Evolutionary conservation across 1,140 invertebrate genomes (phyloP), one percentile per base, ranked within the genome.

Genomic region (Cherax quadricarinatus): DNA sequence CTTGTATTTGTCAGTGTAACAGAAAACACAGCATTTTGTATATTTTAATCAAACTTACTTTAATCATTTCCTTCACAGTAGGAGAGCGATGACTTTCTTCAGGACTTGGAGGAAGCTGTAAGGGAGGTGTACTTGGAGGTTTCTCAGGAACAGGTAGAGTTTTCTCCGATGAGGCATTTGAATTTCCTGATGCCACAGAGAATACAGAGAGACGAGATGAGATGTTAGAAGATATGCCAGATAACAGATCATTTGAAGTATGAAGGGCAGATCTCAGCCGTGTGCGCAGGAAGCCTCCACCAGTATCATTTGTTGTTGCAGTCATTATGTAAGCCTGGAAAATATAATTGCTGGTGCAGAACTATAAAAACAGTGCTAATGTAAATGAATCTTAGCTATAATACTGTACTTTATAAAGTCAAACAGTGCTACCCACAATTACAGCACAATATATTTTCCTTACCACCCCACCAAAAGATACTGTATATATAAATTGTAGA

Each of bases 41-140:
- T 57, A 57, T 57, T 57, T 57, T 57, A 41, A 57, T 57, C 53
- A 57, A 14, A 57, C 78, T 41, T 21, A 91, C 90, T 84, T 91
- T 91, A 51, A 91, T 82, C 90, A 91, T 91, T 79, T 91, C 90
- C 48, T 86, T 91, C 90, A 91, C 87, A 24, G 90, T 91, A 48
- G 90, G 84, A 30, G 90, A 91, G 12, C 90, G 78, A 48, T 91
- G 90, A 41, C 75, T 91, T 16, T 91, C 90, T 51, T 86, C 90
- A 30, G 90, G 90, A 41, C 90, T 91, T 18, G 90, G 78, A 49
- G 90, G 90, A 21, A 91, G 78, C 90, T 91, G 84, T 30, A 91
- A 60, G 30, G 90, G 90, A 21, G 90, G 90, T 9, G 90, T 86
- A 62, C 57, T 79, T 14, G 84, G 84, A 7, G 83, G 84, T 9